Conservation (phyloP, 1,140 invertebrate genomes). For the Brachionus plicatilis region DNA sequence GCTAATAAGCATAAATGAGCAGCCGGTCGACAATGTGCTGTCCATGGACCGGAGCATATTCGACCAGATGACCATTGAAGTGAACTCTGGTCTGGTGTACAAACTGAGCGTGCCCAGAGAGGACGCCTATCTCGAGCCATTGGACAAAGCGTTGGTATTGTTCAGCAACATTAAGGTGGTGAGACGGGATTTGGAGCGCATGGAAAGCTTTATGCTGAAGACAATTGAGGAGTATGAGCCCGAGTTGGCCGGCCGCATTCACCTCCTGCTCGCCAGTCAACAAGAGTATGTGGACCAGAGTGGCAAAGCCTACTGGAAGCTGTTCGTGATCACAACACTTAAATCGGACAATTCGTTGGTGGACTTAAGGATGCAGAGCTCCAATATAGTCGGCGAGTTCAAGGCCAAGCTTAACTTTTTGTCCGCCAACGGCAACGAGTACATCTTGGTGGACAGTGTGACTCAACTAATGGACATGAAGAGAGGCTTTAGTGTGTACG, state of each 20-base stretch:
- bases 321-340: not conserved
- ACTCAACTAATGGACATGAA: not conserved
- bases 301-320: slow-evolving; percentile 1
- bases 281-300: not conserved
- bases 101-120: not conserved
- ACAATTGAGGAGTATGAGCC: not conserved
- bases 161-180: not conserved
- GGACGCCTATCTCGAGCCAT: not conserved
- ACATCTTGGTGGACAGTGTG: not conserved
- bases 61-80: not conserved
- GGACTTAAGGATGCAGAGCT: not conserved
- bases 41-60: slow-evolving; percentile 1
- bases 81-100: not conserved
- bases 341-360: not conserved
- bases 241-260: not conserved
- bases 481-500: not conserved
- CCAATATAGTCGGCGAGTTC: not conserved
- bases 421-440: not conserved
- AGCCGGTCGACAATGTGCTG: slow-evolving; percentile 2
- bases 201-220: not conserved
- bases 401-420: not conserved
- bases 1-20: not conserved
- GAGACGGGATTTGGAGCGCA: not conserved
- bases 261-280: slow-evolving; percentile 15
- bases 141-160: slow-evolving; percentile 2